Conservation (phyloP, 2,888 invertebrate species). For the Apantesis nais region DNA sequence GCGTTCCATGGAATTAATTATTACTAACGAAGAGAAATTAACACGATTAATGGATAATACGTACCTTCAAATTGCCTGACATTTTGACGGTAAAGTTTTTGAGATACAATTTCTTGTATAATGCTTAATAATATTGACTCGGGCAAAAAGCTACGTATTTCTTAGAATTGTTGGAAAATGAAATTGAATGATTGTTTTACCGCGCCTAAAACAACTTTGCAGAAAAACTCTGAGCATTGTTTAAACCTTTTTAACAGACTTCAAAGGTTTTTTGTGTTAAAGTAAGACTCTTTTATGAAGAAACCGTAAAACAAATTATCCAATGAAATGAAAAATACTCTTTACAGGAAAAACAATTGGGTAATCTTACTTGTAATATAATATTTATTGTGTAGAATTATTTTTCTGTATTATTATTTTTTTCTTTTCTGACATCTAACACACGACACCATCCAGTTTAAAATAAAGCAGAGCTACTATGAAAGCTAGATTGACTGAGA, state of each 20-base stretch:
- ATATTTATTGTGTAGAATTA: background rate
- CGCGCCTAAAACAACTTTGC: background rate
- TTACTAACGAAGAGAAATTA: no score
- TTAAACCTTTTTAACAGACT: background rate
- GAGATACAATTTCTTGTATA: background rate
- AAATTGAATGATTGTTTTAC: background rate
- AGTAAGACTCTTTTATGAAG: background rate
- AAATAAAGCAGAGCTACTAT: no score
- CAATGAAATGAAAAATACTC: background rate
- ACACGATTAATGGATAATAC: no score
- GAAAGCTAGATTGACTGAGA: no score
- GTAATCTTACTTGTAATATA: background rate
- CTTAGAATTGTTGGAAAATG: background rate
- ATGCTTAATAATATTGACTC: background rate
- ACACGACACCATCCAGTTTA: no score
- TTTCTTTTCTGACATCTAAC: no score
- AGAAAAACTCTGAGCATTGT: background rate
- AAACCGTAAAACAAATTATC: background rate
- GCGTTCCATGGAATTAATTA: no score
- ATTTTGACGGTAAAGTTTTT: background rate
- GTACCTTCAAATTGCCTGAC: background rate
- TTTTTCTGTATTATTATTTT: background rate
- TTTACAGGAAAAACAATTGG: background rate
- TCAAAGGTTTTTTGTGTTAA: background rate
- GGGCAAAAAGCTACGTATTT: background rate